Evolutionary conservation across 2,888 invertebrate species (phyloP).

Genomic region (Nephrotoma flavescens): DNA sequence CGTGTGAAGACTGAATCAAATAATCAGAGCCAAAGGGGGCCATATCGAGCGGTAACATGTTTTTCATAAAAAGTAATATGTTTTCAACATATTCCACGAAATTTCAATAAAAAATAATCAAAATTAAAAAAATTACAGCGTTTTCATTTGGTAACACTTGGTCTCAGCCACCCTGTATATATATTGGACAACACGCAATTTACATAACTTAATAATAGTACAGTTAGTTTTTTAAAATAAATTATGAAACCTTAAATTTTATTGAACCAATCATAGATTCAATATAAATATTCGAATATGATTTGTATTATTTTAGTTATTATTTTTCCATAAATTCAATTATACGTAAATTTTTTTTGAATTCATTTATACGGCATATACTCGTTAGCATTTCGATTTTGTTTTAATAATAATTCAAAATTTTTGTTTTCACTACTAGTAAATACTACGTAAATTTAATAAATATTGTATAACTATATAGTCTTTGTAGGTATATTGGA

Average conservation of each 20-base stretch:
- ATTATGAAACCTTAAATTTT: not conserved
- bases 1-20: too few species aligned
- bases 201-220: not conserved
- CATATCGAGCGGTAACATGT: too few species aligned
- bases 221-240: too few species aligned
- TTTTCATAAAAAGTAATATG: too few species aligned
- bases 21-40: too few species aligned
- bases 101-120: too few species aligned
- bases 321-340: not conserved
- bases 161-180: too few species aligned
- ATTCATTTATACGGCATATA: not conserved
- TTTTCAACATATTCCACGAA: too few species aligned
- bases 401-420: not conserved
- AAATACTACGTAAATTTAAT: not conserved
- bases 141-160: too few species aligned
- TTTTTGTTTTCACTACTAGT: not conserved
- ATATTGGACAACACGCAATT: not conserved
- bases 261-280: not conserved
- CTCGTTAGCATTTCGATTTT: not conserved
- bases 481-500: not conserved
- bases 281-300: not conserved
- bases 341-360: not conserved
- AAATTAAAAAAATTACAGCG: too few species aligned
- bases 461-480: not conserved
- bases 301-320: not conserved